Evolutionary conservation across 2,113 vertebrate species (phyloP), one percentile per base, ranked within the genome.

Genomic region (Etia nguti): DNA sequence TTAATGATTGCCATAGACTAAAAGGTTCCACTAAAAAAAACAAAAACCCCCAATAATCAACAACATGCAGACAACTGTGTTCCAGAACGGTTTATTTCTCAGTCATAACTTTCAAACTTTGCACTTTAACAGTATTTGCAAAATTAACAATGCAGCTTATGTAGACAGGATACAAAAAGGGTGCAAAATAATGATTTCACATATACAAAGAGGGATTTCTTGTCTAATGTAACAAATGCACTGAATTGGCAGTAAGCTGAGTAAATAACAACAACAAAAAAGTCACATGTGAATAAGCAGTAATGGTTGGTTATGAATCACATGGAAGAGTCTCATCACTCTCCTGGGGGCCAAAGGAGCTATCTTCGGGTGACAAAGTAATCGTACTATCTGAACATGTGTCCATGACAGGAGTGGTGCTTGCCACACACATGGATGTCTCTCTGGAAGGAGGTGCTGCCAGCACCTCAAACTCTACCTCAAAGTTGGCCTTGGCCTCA

Each of bases 401-500:
- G 0, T 50, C 70, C 24, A 31, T 50, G 43, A 75, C 48, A 9
- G 48, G 48, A 52, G 48, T 4, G 18, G 18, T 2, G 8, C 48
- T 52, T 5, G 48, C 16, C 18, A 20, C 48, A 20, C 18, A 20
- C 4, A 0, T 73, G 4, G 0, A 4, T 3, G 65, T 86, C 55
- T 86, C 97, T 55, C 97, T 96, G 60, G 96, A 90, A 13, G 98
- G 95, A 0, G 98, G 86, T 3, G 4, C 90, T 2, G 92, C 10
- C 46, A 97, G 86, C 82, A 97, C 90, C 52, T 96, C 93, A 34
- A 99, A 96, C 4, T 94, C 59, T 73, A 96, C 97, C 89, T 98
- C 97, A 73, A 98, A 99, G 81, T 92, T 96, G 8, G 95, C 96
- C 91, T 93, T 1, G 0, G 97, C 97, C 68, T 98, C 97, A 2